Conservation (phyloP, 1,140 invertebrate genomes). For the Pemphigus obesinymphae region DNA sequence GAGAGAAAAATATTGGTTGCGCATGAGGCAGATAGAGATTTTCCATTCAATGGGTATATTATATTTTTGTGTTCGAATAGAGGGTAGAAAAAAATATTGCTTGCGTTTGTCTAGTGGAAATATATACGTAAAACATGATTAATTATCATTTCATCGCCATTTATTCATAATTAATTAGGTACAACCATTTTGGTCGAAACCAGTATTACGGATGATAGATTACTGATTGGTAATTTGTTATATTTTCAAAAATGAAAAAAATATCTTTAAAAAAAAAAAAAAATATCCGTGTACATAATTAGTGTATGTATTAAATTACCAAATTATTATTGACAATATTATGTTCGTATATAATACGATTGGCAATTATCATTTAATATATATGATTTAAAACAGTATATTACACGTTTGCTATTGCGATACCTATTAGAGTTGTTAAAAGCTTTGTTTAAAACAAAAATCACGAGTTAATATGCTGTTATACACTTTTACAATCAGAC, state of each 20-base stretch:
- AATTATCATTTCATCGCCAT: background rate
- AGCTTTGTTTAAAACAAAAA: background rate
- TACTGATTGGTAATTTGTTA: background rate
- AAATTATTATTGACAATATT: no score
- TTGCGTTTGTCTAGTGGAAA: background rate
- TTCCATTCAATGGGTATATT: background rate
- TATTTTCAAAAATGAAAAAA: background rate
- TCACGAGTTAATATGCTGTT: background rate
- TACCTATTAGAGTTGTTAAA: background rate
- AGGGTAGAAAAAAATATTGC: background rate
- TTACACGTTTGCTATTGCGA: background rate
- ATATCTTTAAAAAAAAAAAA: no score
- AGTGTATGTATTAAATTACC: no score
- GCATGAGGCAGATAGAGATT: background rate
- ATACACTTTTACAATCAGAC: no score
- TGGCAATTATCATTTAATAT: no score
- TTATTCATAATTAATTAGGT: background rate
- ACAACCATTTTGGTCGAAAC: background rate
- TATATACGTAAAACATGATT: background rate
- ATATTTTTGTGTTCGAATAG: background rate
- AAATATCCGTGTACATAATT: no score
- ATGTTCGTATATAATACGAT: no score
- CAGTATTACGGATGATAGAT: background rate
- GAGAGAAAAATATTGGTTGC: background rate
- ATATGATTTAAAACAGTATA: no score